Evolutionary conservation across 2,113 vertebrate species (phyloP), one percentile per base, ranked within the genome.

Genomic region (Sminthopsis crassicaudata): DNA sequence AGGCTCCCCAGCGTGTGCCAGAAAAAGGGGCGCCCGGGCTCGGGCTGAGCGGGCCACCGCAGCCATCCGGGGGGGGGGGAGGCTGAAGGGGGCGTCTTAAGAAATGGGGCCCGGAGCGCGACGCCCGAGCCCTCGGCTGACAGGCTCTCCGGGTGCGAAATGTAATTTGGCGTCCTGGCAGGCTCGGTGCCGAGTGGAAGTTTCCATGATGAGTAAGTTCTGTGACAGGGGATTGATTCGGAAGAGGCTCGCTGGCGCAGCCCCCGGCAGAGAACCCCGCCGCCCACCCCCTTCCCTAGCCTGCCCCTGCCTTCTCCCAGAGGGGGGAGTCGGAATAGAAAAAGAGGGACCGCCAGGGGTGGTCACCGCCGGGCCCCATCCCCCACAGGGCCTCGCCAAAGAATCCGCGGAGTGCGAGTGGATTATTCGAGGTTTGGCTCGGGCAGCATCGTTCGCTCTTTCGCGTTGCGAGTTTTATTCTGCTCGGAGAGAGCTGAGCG

Each of bases 151-250:
- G 95, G 67, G 67, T 95, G 96, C 96, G 97, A 96, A 97, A 97
- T 97, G 95, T 93, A 98, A 97, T 98, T 96, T 97, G 98, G 96
- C 97, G 97, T 97, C 96, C 46, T 91, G 53, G 88, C 97, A 92
- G 51, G 96, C 94, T 93, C 97, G 48, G 95, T 97, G 95, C 96
- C 94, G 46, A 97, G 97, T 98, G 98, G 98, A 98, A 98, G 97
- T 98, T 98, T 98, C 98, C 98, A 97, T 98, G 98, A 98, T 98
- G 97, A 98, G 98, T 97, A 98, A 98, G 97, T 98, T 98, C 95
- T 97, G 92, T 96, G 97, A 97, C 96, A 96, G 92, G 51, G 95
- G 97, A 30, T 46, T 26, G 96, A 95, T 97, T 97, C 94, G 92
- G 95, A 95, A 96, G 97, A 98, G 97, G 94, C 93, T 96, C 94